Conservation (phyloP, 2,113 vertebrate species). For the Paraplagusia blochii region DNA sequence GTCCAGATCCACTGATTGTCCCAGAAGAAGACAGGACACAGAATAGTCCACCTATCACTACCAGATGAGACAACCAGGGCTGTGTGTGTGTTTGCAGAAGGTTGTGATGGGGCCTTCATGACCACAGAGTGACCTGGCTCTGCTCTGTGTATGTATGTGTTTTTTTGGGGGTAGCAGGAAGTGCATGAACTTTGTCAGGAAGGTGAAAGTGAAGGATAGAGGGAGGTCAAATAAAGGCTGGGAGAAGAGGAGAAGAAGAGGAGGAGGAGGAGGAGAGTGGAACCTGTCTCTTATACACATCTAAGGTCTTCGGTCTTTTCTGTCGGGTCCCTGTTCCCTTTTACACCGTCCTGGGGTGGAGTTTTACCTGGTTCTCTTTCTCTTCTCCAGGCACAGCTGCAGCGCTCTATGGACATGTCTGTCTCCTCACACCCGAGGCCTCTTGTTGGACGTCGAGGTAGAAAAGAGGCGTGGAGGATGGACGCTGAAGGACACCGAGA, state of each 20-base stretch:
- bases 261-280: background rate
- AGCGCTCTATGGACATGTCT: conserved; percentile 86
- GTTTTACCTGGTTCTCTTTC: no score
- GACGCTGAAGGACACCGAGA: conserved; percentile 78
- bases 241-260: background rate
- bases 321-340: conserved; percentile 33
- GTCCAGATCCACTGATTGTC: no score
- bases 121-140: conserved; percentile 46
- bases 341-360: no score
- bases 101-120: conserved; percentile 74
- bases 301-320: conserved; percentile 45
- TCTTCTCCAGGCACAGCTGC: conserved; percentile 85
- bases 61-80: conserved; percentile 33
- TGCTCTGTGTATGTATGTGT: conserved; percentile 19
- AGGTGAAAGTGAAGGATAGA: conserved; percentile 59
- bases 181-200: conserved; percentile 69
- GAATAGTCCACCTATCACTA: no score
- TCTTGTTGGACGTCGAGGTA: conserved; percentile 75
- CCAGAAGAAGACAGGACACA: no score
- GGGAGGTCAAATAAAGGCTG: conserved; percentile 54
- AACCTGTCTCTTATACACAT: conserved; percentile 22
- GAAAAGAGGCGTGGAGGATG: conserved; percentile 74
- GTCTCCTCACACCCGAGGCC: conserved; percentile 80
- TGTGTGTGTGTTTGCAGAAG: conserved; percentile 42
- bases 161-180: conserved; percentile 53